Conservation (phyloP, 2,888 invertebrate species). For the Scaptomyza tumidula region DNA sequence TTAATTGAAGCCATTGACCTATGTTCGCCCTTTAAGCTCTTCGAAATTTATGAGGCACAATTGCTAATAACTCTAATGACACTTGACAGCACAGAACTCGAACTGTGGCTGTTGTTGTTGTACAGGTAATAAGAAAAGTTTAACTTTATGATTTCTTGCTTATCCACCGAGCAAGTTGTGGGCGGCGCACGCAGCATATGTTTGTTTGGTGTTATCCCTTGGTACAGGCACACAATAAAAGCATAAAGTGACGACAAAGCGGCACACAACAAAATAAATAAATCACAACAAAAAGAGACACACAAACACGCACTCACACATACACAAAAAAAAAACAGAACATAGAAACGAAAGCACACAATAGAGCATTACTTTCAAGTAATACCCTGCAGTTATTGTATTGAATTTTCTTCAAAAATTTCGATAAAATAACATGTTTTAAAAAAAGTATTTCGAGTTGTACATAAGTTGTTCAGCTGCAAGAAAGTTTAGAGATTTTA, state of each 20-base stretch:
- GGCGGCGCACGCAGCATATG: conserved; percentile 51
- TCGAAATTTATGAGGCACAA: conserved; percentile 24
- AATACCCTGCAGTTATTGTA: no score
- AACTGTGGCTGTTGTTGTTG: conserved; percentile 16
- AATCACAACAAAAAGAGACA: conserved; percentile 74
- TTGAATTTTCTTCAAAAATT: background rate
- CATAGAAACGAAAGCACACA: background rate
- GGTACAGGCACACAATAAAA: conserved; percentile 70
- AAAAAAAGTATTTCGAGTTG: background rate
- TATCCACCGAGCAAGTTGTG: conserved; percentile 27
- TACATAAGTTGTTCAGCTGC: no score
- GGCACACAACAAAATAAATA: conserved; percentile 80
- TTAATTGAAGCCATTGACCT: conserved; percentile 58
- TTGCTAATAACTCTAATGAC: conserved; percentile 65
- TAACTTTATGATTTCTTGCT: conserved; percentile 81
- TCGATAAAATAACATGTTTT: background rate
- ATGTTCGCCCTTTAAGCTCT: conserved; percentile 3
- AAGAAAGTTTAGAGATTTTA: no score
- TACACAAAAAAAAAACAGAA: conserved; percentile 28
- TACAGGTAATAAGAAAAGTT: conserved; percentile 78
- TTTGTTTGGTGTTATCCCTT: conserved; percentile 43
- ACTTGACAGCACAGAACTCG: conserved; percentile 35
- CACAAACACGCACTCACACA: background rate
- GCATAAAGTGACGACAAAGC: conserved; percentile 81
- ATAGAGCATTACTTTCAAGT: background rate